phyloP scores from a whole-genome alignment of 1,140 invertebrate species.

The Prorops nasuta region DNA sequence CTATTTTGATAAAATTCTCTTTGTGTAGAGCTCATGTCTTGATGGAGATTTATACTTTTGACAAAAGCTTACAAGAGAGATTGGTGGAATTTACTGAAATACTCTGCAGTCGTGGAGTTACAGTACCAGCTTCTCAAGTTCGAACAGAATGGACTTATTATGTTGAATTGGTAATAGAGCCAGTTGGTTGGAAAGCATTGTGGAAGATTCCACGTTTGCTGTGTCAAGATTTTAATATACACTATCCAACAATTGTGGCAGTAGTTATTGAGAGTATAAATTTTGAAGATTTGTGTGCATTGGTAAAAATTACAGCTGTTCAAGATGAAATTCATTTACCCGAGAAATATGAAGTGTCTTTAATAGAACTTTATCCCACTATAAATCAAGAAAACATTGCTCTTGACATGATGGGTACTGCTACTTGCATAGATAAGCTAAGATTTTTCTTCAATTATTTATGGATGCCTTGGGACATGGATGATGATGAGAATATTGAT shows the following conservation, averaged over 20 bases:
- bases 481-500: conserved; percentile 59
- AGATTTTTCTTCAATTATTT: conserved; percentile 63
- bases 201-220: conserved; percentile 64
- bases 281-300: conserved; percentile 53
- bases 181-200: conserved; percentile 62
- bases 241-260: conserved; percentile 62
- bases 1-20: too few relatives aligned
- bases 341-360: conserved; percentile 58
- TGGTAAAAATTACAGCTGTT: conserved; percentile 59
- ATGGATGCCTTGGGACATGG: conserved; percentile 66
- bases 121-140: conserved; percentile 56
- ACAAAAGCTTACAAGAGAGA: conserved; percentile 61
- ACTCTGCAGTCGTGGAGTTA: conserved; percentile 46
- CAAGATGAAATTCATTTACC: conserved; percentile 63
- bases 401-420: conserved; percentile 56
- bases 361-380: conserved; percentile 62
- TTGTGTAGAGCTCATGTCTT: too few relatives aligned
- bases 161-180: conserved; percentile 60
- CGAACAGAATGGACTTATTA: conserved; percentile 59
- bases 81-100: conserved; percentile 58
- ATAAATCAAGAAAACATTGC: conserved; percentile 56
- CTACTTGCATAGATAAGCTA: conserved; percentile 46
- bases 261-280: conserved; percentile 58
- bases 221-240: conserved; percentile 60
- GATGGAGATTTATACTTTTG: conserved; percentile 60